These are phyloP conservation scores for Orthosia gracilis DNA, from an alignment of 2,888 invertebrate species.

Conservation along the genomic window DNA sequence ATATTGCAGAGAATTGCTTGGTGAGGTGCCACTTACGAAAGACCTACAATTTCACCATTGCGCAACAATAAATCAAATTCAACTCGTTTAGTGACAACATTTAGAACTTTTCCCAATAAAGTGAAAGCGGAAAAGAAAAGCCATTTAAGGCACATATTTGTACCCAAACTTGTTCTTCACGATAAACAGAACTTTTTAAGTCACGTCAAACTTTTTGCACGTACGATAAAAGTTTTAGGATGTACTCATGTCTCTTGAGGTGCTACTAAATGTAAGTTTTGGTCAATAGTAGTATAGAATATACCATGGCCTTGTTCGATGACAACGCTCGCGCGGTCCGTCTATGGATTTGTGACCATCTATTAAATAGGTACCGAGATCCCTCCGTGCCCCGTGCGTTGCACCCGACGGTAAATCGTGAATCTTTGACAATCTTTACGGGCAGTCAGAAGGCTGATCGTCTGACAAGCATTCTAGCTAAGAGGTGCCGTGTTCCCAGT, in stretches of 20 bases:
- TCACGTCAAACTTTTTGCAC: conserved; percentile 40
- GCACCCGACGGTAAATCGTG: no score
- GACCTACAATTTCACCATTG: no score
- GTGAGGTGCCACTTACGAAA: no score
- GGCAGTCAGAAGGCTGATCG: no score
- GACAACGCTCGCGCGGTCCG: neutral
- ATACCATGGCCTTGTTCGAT: neutral
- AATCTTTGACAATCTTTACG: no score
- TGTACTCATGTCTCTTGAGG: conserved; percentile 7
- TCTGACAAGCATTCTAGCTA: no score
- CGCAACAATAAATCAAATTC: neutral
- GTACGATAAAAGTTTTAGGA: conserved; percentile 22
- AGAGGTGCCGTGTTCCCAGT: no score
- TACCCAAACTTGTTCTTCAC: conserved; percentile 22
- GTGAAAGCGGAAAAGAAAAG: conserved; percentile 11
- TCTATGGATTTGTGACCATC: neutral
- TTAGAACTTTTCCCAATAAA: conserved; percentile 13
- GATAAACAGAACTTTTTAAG: conserved; percentile 38
- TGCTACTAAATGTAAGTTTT: conserved; percentile 12
- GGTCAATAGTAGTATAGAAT: neutral
- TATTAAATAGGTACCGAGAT: no score
- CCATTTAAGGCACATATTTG: conserved; percentile 36
- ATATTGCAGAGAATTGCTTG: no score
- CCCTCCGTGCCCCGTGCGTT: no score
- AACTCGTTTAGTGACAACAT: neutral